Conservation (phyloP, 2,888 invertebrate genomes). For the Apodemia mormo region DNA sequence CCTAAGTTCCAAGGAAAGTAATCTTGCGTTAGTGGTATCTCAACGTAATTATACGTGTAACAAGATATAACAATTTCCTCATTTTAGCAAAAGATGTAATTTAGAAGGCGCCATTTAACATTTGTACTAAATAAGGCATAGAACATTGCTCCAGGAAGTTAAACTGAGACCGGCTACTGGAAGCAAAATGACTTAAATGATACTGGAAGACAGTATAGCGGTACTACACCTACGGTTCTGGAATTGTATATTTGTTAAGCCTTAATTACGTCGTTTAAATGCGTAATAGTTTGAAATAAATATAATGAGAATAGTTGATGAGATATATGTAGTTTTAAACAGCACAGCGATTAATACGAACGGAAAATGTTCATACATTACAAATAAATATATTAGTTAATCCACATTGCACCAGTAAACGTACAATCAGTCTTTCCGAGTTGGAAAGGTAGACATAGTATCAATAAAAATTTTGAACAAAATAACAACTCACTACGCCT, state of each 20-base stretch:
- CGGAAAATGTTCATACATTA: too few species aligned
- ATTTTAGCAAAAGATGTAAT: constrained; percentile 34
- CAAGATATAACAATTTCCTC: constrained; percentile 33
- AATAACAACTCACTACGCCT: neutral
- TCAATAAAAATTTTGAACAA: too few species aligned
- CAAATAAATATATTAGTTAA: too few species aligned
- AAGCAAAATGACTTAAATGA: neutral
- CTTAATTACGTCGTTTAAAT: constrained; percentile 1
- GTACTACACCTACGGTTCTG: neutral
- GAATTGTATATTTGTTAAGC: neutral
- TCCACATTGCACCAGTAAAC: too few species aligned
- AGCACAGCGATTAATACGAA: too few species aligned
- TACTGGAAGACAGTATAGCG: neutral
- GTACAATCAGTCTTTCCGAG: too few species aligned
- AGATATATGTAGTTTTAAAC: neutral
- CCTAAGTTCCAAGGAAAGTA: constrained; percentile 7
- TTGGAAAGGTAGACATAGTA: too few species aligned
- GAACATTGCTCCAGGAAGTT: constrained; percentile 36
- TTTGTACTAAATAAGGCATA: constrained; percentile 32
- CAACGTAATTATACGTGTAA: constrained; percentile 17
- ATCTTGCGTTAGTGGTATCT: constrained; percentile 6
- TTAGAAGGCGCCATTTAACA: constrained; percentile 34
- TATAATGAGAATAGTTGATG: neutral
- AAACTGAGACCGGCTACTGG: constrained; percentile 29
- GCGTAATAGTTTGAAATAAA: neutral